Percentiles rank a stretch among this genome's conserved stretches.
Conservation (phyloP, 2,797 vertebrate species). For the Pachyuromys duprasi region DNA sequence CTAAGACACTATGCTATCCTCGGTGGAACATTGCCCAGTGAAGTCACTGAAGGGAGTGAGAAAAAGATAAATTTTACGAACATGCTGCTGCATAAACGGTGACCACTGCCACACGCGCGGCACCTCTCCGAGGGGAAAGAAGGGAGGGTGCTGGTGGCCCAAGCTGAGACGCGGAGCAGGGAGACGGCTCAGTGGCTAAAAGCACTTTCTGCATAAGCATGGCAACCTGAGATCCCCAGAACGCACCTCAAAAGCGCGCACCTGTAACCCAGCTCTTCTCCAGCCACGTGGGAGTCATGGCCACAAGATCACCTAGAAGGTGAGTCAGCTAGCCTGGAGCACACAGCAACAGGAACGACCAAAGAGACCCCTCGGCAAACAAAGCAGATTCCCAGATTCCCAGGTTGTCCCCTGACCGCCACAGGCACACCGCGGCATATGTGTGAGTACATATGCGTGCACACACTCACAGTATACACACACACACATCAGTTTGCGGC, state of each 20-base stretch:
- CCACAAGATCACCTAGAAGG: background rate
- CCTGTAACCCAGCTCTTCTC: background rate
- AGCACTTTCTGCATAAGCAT: too few relatives aligned
- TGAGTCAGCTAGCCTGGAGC: too few relatives aligned
- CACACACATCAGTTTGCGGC: background rate
- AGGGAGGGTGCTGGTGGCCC: rapidly evolving
- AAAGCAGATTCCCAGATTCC: background rate
- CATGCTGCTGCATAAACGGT: background rate
- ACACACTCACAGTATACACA: background rate
- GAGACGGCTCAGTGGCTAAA: background rate
- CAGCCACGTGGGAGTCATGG: background rate
- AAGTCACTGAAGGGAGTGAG: background rate
- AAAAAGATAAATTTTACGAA: background rate
- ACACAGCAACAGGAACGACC: background rate
- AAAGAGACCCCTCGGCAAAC: too few relatives aligned
- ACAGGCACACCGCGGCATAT: too few relatives aligned
- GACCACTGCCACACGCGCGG: background rate
- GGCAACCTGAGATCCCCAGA: background rate
- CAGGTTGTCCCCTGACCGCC: background rate
- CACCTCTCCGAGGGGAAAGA: background rate
- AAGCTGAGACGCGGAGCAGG: background rate
- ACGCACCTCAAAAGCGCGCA: background rate
- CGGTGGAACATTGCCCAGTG: background rate
- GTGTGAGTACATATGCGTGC: too few relatives aligned
- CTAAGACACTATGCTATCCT: background rate